Base-by-base conservation (phyloP, 2,888 invertebrate species). In the Drosophila stalkeri region DNA sequence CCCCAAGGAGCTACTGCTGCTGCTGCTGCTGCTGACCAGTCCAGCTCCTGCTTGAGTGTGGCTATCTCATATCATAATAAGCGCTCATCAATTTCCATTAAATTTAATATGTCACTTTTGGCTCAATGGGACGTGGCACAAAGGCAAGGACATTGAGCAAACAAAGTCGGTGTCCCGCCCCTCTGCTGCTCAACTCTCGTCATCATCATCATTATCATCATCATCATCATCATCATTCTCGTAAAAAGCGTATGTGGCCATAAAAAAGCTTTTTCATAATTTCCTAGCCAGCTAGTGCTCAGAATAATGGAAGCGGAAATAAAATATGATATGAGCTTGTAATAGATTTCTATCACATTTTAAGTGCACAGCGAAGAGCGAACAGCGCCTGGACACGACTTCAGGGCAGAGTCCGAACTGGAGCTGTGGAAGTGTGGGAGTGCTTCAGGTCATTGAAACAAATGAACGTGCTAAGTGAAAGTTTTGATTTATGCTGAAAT, bases 201-300 rank as follows among this genome's bases (percentile, higher is more conserved):
- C 77, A 71, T 77, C 78, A 81, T 79, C 39, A 7, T 64, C 75
- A 74, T 76, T 78, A 81, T 80, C 79, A 80, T 67, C 31, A 31
- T 64, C 76, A 74, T 78, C 80, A 81, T 64, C 78, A 74, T 79
- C 80, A 82, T 80, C 81, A 80, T 67, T 60, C 49, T 90, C 87
- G 80, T 82, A 89, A 89, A 89, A 71, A 89, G 75, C 76, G 86
- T 76, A 75, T 79, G 80, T 71, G 78, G 75, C 80, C 78, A 90
- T 91, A 91, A 91, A 91, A 91, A 91, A 91, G 91, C 91, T 91
- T 91, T 91, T 90, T 91, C 91, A 91, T 91, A 91, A 91, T 91
- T 91, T 91, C 86, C 72, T 78, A 71, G 63, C 41, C 62, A 39
- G 64, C 49, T 35, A 75, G 69, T 43, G 69, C 67, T 71, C 67